A percentile compares a stretch with the other conserved stretches of the same genome.
Evolutionary conservation across 2,113 vertebrate genomes (phyloP).

Genomic region (Elaphurus davidianus): DNA sequence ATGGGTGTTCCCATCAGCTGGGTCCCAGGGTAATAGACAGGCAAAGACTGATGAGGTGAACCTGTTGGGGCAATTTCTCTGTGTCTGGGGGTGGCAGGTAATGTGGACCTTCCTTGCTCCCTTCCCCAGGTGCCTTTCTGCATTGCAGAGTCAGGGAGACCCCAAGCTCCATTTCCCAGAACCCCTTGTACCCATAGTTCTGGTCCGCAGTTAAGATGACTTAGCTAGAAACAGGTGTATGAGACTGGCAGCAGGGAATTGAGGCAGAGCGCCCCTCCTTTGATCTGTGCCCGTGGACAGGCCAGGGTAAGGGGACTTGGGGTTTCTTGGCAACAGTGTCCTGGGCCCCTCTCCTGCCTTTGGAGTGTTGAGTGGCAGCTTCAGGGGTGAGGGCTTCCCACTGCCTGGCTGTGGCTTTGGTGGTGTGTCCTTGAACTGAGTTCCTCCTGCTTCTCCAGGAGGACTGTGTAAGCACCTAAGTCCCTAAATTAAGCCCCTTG

Average conservation of each 20-base stretch:
- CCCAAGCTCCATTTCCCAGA: not conserved
- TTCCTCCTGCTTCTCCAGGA: not conserved
- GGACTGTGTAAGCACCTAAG: not conserved
- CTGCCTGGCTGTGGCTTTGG: not conserved
- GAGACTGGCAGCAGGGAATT: not conserved
- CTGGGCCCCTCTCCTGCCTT: too few relatives aligned
- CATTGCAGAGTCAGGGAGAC: not conserved
- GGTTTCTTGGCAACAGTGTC: not conserved
- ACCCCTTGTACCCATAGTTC: not conserved
- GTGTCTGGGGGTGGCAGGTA: not conserved
- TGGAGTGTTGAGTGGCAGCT: not conserved
- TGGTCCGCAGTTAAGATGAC: not conserved
- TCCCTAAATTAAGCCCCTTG: not conserved
- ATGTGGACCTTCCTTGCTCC: too few relatives aligned
- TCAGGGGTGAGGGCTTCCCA: not conserved
- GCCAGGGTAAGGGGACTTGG: not conserved
- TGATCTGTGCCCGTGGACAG: not conserved
- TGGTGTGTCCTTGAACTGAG: not conserved
- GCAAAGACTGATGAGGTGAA: not conserved
- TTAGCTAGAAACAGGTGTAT: not conserved
- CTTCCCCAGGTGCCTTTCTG: not conserved
- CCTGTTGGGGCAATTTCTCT: not conserved
- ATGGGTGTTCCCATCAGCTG: not conserved
- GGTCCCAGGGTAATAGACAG: not conserved
- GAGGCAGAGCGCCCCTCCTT: not conserved